Evolutionary conservation across 2,888 invertebrate species (phyloP), one percentile per base, ranked within the genome.

Genomic region (Napeogenes inachia): DNA sequence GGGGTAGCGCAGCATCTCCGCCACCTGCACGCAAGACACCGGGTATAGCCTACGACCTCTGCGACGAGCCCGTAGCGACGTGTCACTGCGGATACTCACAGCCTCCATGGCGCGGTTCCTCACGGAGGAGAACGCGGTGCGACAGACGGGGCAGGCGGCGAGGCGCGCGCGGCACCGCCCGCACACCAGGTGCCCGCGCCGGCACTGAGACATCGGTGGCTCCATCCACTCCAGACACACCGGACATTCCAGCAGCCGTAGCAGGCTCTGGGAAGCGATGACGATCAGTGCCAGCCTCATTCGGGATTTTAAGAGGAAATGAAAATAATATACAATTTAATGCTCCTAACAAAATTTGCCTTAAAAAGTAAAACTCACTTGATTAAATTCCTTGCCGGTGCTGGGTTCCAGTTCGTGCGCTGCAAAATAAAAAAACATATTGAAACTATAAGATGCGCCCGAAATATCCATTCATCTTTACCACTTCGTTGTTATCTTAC

Each of bases 181-280:
- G 79, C 93, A 93, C 71, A 93, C 87, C 46, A 93, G 89, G 78
- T 93, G 93, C 0, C 93, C 93, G 74, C 93, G 92, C 8, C 92
- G 91, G 77, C 93, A 93, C 79, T 93, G 93, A 64, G 91, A 84
- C 68, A 93, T 91, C 33, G 93, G 93, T 58, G 93, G 92, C 73
- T 88, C 87, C 81, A 93, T 92, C 79, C 91, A 92, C 74, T 93
- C 93, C 74, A 93, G 82, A 78, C 93, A 93, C 69, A 93, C 92
- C 30, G 93, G 93, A 69, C 93, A 93, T 75, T 93, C 93, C 73
- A 93, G 80, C 71, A 89, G 73, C 0, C 89, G 82, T 35, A 91
- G 81, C 70, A 89, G 73, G 66, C 79, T 83, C 89, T 91, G 70
- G 0, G 4, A n/a, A 33, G 13, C 8, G 42, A 42, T 10, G 10